Percentiles rank a stretch among this genome's conserved stretches.
Evolutionary conservation across 2,888 invertebrate species (phyloP).

Genomic region (Caenorhabditis wallacei): DNA sequence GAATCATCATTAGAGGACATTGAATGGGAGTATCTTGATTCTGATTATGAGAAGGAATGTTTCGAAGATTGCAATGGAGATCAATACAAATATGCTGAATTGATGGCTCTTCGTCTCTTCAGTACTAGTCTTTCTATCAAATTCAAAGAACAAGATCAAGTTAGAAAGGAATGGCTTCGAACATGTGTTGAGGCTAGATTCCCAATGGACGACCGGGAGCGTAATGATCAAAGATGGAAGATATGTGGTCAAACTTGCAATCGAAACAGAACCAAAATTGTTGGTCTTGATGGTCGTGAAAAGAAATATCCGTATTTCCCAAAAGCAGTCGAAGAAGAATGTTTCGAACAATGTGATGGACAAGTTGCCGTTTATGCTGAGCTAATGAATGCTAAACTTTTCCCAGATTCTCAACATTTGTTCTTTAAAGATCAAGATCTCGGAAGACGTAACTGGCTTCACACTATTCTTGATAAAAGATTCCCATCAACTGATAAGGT

Average conservation of each 20-base stretch:
- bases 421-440: constrained; percentile 76
- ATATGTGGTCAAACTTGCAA: constrained; percentile 73
- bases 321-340: constrained; percentile 69
- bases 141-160: constrained; percentile 75
- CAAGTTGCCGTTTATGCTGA: constrained; percentile 70
- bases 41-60: constrained; percentile 67
- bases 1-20: constrained; percentile 37
- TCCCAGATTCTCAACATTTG: constrained; percentile 70
- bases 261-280: constrained; percentile 70
- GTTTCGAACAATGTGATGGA: constrained; percentile 63
- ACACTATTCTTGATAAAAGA: constrained; percentile 70
- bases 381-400: constrained; percentile 68
- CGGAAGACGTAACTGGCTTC: constrained; percentile 74
- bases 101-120: constrained; percentile 73
- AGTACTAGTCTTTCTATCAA: constrained; percentile 62
- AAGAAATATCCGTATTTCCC: constrained; percentile 72
- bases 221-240: constrained; percentile 73
- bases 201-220: constrained; percentile 70
- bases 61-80: constrained; percentile 67
- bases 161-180: constrained; percentile 74
- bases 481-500: constrained; percentile 72
- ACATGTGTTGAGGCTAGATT: constrained; percentile 72
- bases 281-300: constrained; percentile 68
- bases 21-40: constrained; percentile 66
- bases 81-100: constrained; percentile 74